Percentiles rank a stretch among this genome's conserved stretches.
Evolutionary conservation across 2,797 vertebrate species (phyloP).

Genomic region (Falco berigora): DNA sequence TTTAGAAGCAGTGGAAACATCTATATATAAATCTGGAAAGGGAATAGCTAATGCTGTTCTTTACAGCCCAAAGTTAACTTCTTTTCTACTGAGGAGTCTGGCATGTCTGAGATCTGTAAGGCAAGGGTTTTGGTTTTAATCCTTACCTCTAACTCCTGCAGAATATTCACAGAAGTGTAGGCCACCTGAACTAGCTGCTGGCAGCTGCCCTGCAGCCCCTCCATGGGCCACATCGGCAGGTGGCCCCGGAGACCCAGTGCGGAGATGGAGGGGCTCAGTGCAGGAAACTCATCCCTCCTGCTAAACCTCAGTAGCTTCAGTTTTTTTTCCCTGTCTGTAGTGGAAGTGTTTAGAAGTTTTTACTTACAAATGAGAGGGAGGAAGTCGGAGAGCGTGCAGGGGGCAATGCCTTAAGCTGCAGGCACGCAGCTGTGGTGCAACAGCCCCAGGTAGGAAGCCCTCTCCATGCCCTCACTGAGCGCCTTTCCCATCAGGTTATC

Average conservation of each 20-base stretch:
- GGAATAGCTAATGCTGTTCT: not conserved
- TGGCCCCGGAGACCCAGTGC: not conserved
- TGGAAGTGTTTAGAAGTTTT: not conserved
- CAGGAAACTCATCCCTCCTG: not conserved
- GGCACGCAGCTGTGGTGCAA: not conserved
- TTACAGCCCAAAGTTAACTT: not conserved
- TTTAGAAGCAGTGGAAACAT: not conserved
- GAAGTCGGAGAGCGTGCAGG: rapidly evolving
- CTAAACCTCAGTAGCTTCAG: not conserved
- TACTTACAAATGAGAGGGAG: not conserved
- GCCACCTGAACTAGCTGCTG: rapidly evolving
- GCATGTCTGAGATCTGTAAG: not conserved
- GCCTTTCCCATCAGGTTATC: not conserved
- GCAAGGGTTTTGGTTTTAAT: not conserved
- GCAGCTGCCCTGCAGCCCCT: not conserved
- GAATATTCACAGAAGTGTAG: not conserved
- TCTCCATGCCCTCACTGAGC: not conserved
- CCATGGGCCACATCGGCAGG: rapidly evolving
- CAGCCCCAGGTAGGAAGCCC: not conserved
- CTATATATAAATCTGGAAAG: not conserved
- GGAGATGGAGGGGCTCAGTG: rapidly evolving
- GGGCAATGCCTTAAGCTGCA: rapidly evolving
- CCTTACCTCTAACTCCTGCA: not conserved
- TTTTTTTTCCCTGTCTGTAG: not conserved
- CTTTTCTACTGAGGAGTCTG: not conserved